Evolutionary conservation across 2,888 invertebrate genomes (phyloP), one percentile per base, ranked within the genome.

Genomic region (Eupelmus urozonus): DNA sequence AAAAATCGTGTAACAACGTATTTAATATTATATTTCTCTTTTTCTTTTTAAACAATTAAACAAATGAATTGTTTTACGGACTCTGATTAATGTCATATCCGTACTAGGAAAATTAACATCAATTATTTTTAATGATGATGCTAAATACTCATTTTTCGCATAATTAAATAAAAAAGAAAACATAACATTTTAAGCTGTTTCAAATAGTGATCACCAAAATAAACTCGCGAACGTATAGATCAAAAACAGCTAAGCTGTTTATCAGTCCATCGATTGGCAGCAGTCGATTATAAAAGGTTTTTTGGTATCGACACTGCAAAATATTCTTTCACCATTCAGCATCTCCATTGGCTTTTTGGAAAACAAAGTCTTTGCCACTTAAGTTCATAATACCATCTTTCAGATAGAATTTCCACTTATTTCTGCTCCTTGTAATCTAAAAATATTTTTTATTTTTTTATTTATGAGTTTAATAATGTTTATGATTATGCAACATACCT

Each of bases 371-470:
- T 91, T 97, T 97, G 60, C 99, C 98, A 83, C 95, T 95, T 87
- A 99, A 93, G 92, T 98, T 99, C 99, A 99, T 99, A 82, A 99
- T 98, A 78, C 99, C 99, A 91, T 99, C 99, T 91, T 99, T 99
- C 82, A 99, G 92, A 90, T 98, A 97, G 90, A 99, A 99, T 92
- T 99, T 99, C 99, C 99, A 99, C 91, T 98, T 98, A 91, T 98
- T 98, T 87, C 99, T 95, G 90, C 97, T 98, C 90, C 99, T 94
- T 82, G 98, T 98, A 80, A 99, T 98, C 96, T 96, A 89, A 20
- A 91, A 90, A 78, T 79, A 70, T 62, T 81, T 75, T 40, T 66
- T 11, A n/a, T 20, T 27, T 62, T 9, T 49, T 25, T 27, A 49
- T 67, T 76, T n/a, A 55, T 59, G 20, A 77, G 20, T 40, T 62